These are phyloP conservation scores for Contarinia nasturtii DNA, from an alignment of 1,140 invertebrate species.

Conservation along the genomic window DNA sequence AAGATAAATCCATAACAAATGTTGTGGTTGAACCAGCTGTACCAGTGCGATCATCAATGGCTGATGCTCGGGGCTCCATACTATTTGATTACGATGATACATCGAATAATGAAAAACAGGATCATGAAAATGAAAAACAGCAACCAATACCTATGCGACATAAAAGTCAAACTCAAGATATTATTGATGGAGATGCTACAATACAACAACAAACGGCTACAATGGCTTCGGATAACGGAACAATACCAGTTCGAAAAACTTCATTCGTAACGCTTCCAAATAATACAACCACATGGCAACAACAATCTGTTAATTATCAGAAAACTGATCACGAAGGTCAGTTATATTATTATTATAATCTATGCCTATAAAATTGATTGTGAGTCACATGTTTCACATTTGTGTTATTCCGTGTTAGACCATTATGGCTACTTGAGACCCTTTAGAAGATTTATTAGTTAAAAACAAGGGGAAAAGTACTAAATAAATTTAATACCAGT, in stretches of 20 bases:
- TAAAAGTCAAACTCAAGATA: slow-evolving; percentile 26
- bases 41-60: slow-evolving; percentile 46
- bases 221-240: slow-evolving; percentile 18
- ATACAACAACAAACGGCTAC: slow-evolving; percentile 8
- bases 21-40: slow-evolving; percentile 27
- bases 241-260: slow-evolving; percentile 16
- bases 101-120: slow-evolving; percentile 27
- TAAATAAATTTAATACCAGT: too few relatives aligned
- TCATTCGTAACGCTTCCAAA: slow-evolving; percentile 32
- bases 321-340: slow-evolving; percentile 3
- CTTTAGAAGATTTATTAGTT: too few relatives aligned
- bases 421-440: too few relatives aligned
- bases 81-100: slow-evolving; percentile 47
- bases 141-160: neutral
- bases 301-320: slow-evolving; percentile 31
- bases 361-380: too few relatives aligned
- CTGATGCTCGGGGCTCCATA: slow-evolving; percentile 51
- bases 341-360: too few relatives aligned
- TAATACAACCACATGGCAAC: slow-evolving; percentile 81
- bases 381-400: too few relatives aligned
- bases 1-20: slow-evolving; percentile 32
- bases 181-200: slow-evolving; percentile 20
- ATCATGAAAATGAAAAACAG: slow-evolving; percentile 29
- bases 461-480: too few relatives aligned
- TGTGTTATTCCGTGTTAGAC: too few relatives aligned